phyloP scores from a whole-genome alignment of 1,140 invertebrate species.

The Nasonia giraulti region DNA sequence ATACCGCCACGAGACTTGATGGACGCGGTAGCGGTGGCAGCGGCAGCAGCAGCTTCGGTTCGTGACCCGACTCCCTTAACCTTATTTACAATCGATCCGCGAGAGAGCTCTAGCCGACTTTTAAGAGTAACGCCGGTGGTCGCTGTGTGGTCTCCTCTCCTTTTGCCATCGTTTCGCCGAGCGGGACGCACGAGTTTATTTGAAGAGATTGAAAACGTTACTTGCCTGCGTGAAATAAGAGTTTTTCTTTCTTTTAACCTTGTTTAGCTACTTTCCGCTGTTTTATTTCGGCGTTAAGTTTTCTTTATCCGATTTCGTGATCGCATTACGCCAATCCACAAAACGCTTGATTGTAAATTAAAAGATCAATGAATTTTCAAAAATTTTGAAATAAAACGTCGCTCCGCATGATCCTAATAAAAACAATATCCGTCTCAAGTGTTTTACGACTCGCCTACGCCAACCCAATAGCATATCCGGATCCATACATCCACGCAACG shows the following conservation, averaged over 20 bases:
- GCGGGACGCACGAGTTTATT: background rate
- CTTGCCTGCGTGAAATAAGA: background rate
- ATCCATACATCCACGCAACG: background rate
- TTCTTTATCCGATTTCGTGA: background rate
- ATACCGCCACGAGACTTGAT: background rate
- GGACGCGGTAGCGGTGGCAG: background rate
- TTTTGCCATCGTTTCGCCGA: background rate
- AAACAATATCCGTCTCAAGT: no score
- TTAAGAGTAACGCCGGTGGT: background rate
- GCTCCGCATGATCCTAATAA: no score
- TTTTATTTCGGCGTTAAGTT: background rate
- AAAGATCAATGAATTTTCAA: no score
- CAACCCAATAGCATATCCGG: background rate
- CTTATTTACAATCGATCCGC: conserved; percentile 11
- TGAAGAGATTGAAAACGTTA: conserved; percentile 1
- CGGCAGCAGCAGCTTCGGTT: background rate
- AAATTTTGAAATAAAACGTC: no score
- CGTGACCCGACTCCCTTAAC: conserved; percentile 11
- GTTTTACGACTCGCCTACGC: no score
- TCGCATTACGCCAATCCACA: no score
- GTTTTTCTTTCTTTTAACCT: background rate
- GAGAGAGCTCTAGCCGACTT: background rate
- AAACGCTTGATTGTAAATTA: no score
- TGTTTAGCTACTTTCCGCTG: no score
- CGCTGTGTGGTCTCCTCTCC: background rate